These are phyloP conservation scores for Lasiurus cinereus DNA, from an alignment of 2,113 vertebrate genomes.

Conservation along the genomic window DNA sequence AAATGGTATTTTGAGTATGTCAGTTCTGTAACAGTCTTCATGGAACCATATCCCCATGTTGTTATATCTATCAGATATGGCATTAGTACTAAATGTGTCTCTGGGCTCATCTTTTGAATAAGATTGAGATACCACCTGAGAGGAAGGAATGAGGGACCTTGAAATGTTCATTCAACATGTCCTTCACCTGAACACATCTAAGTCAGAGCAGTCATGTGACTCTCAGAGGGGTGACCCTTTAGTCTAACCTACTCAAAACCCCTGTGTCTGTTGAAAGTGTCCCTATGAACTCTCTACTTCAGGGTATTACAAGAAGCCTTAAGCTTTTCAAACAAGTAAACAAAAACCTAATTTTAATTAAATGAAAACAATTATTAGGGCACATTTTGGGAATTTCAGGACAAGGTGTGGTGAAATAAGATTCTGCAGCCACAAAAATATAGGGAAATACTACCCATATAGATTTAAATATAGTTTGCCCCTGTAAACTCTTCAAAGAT, in stretches of 20 bases:
- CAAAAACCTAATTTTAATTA: slow-evolving; percentile 37
- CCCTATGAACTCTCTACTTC: neutral
- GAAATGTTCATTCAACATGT: neutral
- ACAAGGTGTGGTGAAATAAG: neutral
- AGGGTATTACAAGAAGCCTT: neutral
- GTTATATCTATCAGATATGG: neutral
- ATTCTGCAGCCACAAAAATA: neutral
- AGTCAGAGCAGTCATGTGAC: neutral
- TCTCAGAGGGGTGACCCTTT: neutral
- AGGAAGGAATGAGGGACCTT: neutral
- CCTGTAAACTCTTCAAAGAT: neutral
- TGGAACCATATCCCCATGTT: neutral
- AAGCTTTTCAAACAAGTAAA: neutral
- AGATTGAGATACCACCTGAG: neutral
- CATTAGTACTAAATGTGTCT: neutral
- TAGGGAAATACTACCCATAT: neutral
- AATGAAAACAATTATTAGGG: slow-evolving; percentile 16
- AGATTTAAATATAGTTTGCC: neutral
- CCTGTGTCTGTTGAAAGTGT: neutral
- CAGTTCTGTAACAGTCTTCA: neutral
- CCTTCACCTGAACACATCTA: neutral
- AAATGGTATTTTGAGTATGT: neutral
- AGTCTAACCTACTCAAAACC: neutral
- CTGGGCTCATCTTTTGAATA: neutral
- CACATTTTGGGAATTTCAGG: neutral